Base-by-base conservation (phyloP, 2,797 vertebrate species). In the Semotilus atromaculatus region DNA sequence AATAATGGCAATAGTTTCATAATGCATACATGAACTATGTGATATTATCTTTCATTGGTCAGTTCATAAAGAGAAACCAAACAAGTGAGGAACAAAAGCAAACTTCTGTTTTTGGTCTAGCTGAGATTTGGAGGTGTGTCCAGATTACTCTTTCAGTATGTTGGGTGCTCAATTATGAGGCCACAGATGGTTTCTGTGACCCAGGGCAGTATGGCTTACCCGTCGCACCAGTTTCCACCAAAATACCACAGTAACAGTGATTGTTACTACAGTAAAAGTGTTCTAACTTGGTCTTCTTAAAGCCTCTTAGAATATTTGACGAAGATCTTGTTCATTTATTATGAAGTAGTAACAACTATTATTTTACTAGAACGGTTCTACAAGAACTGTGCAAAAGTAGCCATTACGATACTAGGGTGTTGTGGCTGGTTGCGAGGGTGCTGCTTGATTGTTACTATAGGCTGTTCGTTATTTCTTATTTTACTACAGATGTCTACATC, bases 121-220 rank as follows among this genome's bases (percentile, higher is more conserved):
- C 62, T 31, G 62, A 14, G 62, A 64, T 31, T 64, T 64, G 14
- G 26, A 48, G 68, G 21, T 51, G n/a, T 48, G 53, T 64, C 76
- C 66, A 66, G 26, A 66, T 79, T 45, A 43, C 9, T 62, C n/a
- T 19, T 62, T 62, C 55, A 78, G 16, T 36, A 60, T 77, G 38
- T 66, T 38, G 16, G 58, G 21, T 1, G 18, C 13, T 21, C 53
- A 79, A 79, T 74, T 45, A 67, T 62, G 36, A 78, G 66, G 78
- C 77, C 77, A 84, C 77, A 82, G 58, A 78, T 74, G 82, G 66
- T n/a, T 78, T 53, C 23, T 21, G 60, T 86, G 71, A 73, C 31
- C 67, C 43, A 2, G 71, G 21, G 31, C 26, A n/a, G 8, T 62
- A 67, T 51, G 21, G 68, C 74, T 74, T 23, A 82, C 19, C 75